Evolutionary conservation across 1,140 invertebrate genomes (phyloP), one percentile per base, ranked within the genome.

Genomic region (Dinoponera quadriceps): DNA sequence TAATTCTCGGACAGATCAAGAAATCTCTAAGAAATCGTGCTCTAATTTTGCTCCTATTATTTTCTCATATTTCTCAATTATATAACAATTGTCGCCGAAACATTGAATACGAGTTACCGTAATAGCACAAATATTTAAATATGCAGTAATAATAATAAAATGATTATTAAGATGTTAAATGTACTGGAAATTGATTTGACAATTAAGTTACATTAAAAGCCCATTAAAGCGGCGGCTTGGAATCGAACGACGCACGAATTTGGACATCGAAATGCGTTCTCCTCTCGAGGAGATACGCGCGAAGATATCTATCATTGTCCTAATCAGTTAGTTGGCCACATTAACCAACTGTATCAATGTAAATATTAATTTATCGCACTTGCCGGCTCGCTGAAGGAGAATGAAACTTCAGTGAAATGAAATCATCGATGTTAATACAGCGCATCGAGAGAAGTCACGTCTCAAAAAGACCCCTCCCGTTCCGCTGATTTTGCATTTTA

Each of bases 281-380:
- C 49, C 0, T 75, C 4, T 44, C 3, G 1, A 18, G 9, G 2
- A 54, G 20, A 72, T 59, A 77, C 16, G 63, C 29, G 1, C 55
- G 2, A 49, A 33, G 22, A 38, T 38, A 75, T 75, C 73, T 63
- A 66, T 38, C 60, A 16, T 38, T 14, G 20, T 14, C 16, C 4
- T 77, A 77, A 65, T 75, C 44, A 27, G 22, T 16, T 54, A 66
- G 20, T 54, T 55, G 3, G 3, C 20, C 14, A 65, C n/a, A 51
- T 65, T 22, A 77, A 77, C 27, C 27, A 38, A 65, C 27, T 57
- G 51, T 69, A 55, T 78, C 63, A 57, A 57, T 44, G 20, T 78
- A 78, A 77, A 78, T 78, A 57, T 27, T 48, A 78, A 55, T 44
- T 78, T 55, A 69, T 66, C 20, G 4, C 16, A 11, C 18, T 38